A percentile compares a stretch with the other conserved stretches of the same genome.
Conservation (phyloP, 2,113 vertebrate species). For the Sander lucioperca region DNA sequence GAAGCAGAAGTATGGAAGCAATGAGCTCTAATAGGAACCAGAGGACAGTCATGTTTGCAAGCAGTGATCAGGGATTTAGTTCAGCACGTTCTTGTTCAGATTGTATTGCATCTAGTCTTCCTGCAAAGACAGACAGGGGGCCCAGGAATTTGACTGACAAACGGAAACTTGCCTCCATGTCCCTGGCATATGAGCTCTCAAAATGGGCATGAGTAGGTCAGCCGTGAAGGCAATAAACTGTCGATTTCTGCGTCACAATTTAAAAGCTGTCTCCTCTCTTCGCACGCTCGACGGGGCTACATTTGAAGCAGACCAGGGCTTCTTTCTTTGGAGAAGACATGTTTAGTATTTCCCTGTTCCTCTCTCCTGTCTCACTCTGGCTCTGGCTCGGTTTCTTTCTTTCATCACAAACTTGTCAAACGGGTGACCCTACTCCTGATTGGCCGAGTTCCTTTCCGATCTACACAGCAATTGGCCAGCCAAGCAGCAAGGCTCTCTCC, state of each 20-base stretch:
- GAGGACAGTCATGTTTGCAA: conserved; percentile 73
- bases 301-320: conserved; percentile 30
- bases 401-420: conserved; percentile 83
- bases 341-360: conserved; percentile 57
- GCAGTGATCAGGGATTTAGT: conserved; percentile 70
- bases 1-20: conserved; percentile 79
- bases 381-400: conserved; percentile 60
- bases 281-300: conserved; percentile 1
- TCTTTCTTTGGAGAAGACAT: conserved; percentile 44
- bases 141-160: conserved; percentile 63
- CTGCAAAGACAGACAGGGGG: conserved; percentile 55
- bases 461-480: conserved; percentile 70
- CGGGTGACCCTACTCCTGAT: conserved; percentile 79
- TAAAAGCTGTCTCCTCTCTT: conserved; percentile 26
- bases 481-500: conserved; percentile 25
- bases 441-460: conserved; percentile 70
- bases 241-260: conserved; percentile 38
- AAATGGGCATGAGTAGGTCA: conserved; percentile 57
- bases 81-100: conserved; percentile 68
- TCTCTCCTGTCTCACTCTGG: conserved; percentile 38
- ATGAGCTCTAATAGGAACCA: conserved; percentile 80
- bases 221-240: conserved; percentile 63
- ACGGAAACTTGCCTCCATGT: conserved; percentile 43
- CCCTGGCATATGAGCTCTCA: conserved; percentile 30
- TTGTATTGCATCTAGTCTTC: conserved; percentile 73